Percentiles rank a stretch among this genome's conserved stretches.
These are phyloP conservation scores for Noctua janthina DNA, from an alignment of 2,888 invertebrate genomes.

Conservation along the genomic window DNA sequence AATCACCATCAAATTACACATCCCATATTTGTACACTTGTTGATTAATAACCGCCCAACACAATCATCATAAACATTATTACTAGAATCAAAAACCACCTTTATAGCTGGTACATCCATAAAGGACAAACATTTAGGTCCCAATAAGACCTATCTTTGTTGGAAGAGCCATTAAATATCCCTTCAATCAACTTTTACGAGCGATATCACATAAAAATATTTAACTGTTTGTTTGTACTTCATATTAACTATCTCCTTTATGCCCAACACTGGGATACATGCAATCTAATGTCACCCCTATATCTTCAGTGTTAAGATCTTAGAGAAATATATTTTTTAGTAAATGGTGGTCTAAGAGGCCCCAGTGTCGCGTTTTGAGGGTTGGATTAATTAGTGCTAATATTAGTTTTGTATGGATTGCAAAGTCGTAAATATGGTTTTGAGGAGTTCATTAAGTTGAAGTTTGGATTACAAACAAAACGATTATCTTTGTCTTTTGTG, in stretches of 20 bases:
- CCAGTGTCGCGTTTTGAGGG: conserved; percentile 67
- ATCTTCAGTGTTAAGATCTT: conserved; percentile 58
- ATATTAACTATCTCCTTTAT: conserved; percentile 84
- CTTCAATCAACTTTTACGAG: conserved; percentile 89
- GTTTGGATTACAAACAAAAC: conserved; percentile 8
- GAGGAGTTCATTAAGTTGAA: conserved; percentile 35
- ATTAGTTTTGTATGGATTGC: conserved; percentile 75
- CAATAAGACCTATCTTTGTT: conserved; percentile 80
- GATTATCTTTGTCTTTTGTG: background rate
- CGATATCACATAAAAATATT: conserved; percentile 88
- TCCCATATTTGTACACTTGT: conserved; percentile 8
- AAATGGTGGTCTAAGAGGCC: conserved; percentile 56
- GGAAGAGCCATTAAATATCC: conserved; percentile 77
- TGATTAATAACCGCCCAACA: conserved; percentile 17
- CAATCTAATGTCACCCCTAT: conserved; percentile 67
- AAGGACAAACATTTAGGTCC: conserved; percentile 70
- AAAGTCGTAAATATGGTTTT: conserved; percentile 67
- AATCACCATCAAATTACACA: conserved; percentile 21
- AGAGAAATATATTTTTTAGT: conserved; percentile 46
- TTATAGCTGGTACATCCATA: conserved; percentile 64
- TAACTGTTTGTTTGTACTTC: conserved; percentile 88
- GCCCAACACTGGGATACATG: conserved; percentile 58
- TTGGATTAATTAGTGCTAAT: conserved; percentile 80
- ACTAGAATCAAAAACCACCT: conserved; percentile 54
- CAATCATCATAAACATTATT: conserved; percentile 53